Evolutionary conservation across 1,140 invertebrate genomes (phyloP).

Genomic region (Drosophila sp.): DNA sequence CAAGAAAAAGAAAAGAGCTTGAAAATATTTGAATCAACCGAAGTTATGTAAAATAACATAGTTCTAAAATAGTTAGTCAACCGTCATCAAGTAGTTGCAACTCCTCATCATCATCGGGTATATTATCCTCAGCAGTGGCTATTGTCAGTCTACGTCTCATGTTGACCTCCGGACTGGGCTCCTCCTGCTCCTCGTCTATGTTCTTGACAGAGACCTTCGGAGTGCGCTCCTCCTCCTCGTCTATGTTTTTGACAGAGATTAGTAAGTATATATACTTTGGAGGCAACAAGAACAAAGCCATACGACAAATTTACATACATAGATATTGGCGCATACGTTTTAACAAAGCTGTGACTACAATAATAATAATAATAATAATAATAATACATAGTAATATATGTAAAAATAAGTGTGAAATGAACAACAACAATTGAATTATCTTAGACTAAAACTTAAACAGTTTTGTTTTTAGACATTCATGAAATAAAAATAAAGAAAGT

Average conservation of each 20-base stretch:
- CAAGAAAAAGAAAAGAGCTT: neutral
- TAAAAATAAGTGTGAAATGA: conserved; percentile 33
- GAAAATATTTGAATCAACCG: conserved; percentile 60
- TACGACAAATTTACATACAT: conserved; percentile 74
- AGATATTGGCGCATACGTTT: conserved; percentile 76
- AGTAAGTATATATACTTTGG: conserved; percentile 31
- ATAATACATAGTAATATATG: too few species aligned
- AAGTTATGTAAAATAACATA: conserved; percentile 45
- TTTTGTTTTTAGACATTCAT: conserved; percentile 23
- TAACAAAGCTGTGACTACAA: conserved; percentile 78
- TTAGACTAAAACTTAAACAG: conserved; percentile 38
- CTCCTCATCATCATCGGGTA: conserved; percentile 75
- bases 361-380: conserved; percentile 58
- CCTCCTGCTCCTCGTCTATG: conserved; percentile 64
- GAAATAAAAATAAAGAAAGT: conserved; percentile 74
- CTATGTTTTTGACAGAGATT: conserved; percentile 48
- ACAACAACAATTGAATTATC: conserved; percentile 48
- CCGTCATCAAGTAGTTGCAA: conserved; percentile 73
- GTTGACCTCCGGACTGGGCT: conserved; percentile 55
- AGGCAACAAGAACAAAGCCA: conserved; percentile 63
- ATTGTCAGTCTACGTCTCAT: conserved; percentile 82
- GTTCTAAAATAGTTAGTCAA: conserved; percentile 52
- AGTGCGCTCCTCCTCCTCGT: conserved; percentile 61
- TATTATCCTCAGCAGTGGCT: conserved; percentile 69
- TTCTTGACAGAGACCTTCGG: conserved; percentile 52